Base-by-base conservation (phyloP, 2,113 vertebrate species). In the Elanus axillaris region DNA sequence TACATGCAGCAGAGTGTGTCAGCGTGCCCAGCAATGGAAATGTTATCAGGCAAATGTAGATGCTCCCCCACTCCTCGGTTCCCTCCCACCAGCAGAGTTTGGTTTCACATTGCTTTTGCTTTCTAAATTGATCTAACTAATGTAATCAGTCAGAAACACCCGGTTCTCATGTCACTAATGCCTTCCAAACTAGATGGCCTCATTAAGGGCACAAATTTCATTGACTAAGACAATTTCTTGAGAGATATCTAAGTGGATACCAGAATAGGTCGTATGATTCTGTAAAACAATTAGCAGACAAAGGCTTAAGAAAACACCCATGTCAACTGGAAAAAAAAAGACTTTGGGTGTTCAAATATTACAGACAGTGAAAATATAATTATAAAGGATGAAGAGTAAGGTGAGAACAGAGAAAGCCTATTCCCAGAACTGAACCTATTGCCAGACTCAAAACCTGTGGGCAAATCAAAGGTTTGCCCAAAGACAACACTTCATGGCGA, bases 81-180 rank as follows among this genome's bases (percentile, higher is more conserved):
- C 38, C 38, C n/a, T 95, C 31, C 64, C 23, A 85, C 32, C 31
- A 81, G 21, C 4, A 71, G 64, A 73, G 23, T 72, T 81, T 81
- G 29, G 64, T 89, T 84, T 94, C 89, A 81, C 52, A 32, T 59
- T 78, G 80, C 43, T 81, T 92, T 88, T 76, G 62, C 58, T 73
- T 87, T 82, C 82, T 93, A 73, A 88, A 91, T 80, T 78, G 85
- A 48, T 90, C 43, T 88, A 88, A 82, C 59, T 67, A 80, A 88
- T 25, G 72, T 59, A 78, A 87, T 94, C 89, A 90, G 85, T 59
- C 68, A 88, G 90, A 93, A 94, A 87, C 59, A 69, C 47, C 45
- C 47, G 52, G 16, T 71, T 94, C 32, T 34, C 62, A 13, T 48
- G 59, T 62, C 81, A 90, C 55, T 64, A 75, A 72, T 75, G 84